Conservation (phyloP, 2,888 invertebrate genomes). For the Amaurobius ferox region DNA sequence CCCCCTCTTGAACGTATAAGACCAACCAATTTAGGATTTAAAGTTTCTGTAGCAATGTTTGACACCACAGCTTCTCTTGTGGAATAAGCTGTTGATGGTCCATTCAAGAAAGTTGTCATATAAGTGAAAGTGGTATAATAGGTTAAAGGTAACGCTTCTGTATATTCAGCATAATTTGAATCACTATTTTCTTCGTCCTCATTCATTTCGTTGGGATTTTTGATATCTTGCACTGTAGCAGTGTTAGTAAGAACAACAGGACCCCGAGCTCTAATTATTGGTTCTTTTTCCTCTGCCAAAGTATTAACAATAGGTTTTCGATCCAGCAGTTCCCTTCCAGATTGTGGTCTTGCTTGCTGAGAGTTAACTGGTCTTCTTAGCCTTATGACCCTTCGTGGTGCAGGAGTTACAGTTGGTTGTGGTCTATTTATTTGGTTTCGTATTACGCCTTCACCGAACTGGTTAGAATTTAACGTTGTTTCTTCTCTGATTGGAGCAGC, state of each 20-base stretch:
- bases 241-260: constrained; percentile 23
- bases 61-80: constrained; percentile 73
- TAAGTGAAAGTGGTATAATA: constrained; percentile 75
- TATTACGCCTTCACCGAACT: constrained; percentile 5
- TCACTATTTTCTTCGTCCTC: neutral
- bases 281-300: constrained; percentile 25
- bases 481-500: neutral
- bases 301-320: constrained; percentile 63
- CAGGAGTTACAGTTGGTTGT: constrained; percentile 3
- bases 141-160: constrained; percentile 70
- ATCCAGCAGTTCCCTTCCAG: constrained; percentile 30
- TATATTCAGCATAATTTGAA: neutral
- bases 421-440: constrained; percentile 15
- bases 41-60: constrained; percentile 67
- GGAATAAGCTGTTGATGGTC: constrained; percentile 74
- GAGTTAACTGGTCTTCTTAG: constrained; percentile 47
- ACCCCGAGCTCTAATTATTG: constrained; percentile 42
- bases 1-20: constrained; percentile 69
- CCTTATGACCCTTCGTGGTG: constrained; percentile 55
- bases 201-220: constrained; percentile 15
- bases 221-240: constrained; percentile 7
- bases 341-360: constrained; percentile 28
- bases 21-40: constrained; percentile 59
- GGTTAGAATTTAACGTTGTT: neutral
- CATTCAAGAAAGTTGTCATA: constrained; percentile 74